Evolutionary conservation across 2,888 invertebrate species (phyloP), one percentile per base, ranked within the genome.

Genomic region (Ashinkailepas kermadecensis): DNA sequence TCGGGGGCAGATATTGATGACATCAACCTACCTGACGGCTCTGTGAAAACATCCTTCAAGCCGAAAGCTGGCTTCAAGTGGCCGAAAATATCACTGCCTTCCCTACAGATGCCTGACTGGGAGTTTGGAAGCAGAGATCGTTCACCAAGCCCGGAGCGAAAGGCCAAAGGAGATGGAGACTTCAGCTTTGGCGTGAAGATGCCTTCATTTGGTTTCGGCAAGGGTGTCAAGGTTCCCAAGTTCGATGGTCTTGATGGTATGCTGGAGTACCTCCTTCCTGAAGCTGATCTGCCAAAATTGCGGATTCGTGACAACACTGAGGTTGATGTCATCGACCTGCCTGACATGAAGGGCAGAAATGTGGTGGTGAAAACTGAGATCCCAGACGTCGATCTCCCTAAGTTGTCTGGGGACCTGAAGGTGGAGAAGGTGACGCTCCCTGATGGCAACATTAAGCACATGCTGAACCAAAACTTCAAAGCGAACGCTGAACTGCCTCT

Each of bases 281-380:
- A 78, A 15, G 7, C 21, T 0, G 78, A 78, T 2, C 12, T 78
- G 21, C 57, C 78, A 0, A 78, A 57, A 13, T 21, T 78, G n/a
- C n/a, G 78, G 0, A 58, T 78, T 6, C 78, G 78, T 21, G 78
- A 78, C 58, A 58, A 58, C 58, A 78, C 78, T 8, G 78, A 78
- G 13, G 58, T 78, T n/a, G 58, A 78, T 15, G 78, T 78, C 23
- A 23, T 78, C 57, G 78, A 78, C 23, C 11, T 57, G 2, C 78
- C 78, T 4, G 58, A 58, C 8, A n/a, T 21, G n/a, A n/a, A 23
- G 58, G n/a, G 12, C 10, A n/a, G 78, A 12, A 11, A 57, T 4
- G 58, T 78, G 0, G n/a, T 56, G 13, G 78, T 78, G 7, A 15
- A 23, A 18, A 78, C 78, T 10, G 23, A 78, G 12, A 23, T 78